Base-by-base conservation (phyloP, 2,888 invertebrate genomes). In the Drosophila maculinotata region DNA sequence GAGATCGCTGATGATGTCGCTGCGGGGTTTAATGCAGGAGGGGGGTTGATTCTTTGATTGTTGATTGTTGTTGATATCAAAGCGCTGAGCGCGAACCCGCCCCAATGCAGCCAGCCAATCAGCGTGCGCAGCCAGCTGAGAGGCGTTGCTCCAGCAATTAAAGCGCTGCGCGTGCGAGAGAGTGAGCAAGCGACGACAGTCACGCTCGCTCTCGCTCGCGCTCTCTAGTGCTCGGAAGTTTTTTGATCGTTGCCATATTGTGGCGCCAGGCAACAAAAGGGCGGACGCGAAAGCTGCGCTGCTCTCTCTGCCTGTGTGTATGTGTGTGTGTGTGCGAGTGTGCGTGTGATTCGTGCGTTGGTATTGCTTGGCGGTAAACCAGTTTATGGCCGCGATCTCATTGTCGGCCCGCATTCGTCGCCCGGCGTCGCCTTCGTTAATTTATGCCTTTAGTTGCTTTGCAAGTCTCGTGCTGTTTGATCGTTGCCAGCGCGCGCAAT, bases 401-500 rank as follows among this genome's bases (percentile, higher is more conserved):
- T 75, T 88, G 79, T 70, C 69, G 70, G 76, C 41, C 41, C 70
- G 69, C 56, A 69, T 71, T 71, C 66, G 71, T 65, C 69, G 72
- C 65, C 77, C 81, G 79, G 63, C 67, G 67, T 72, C 77, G 87
- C 76, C 78, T 85, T 88, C 79, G 80, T 84, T 90, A 90, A 91
- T 91, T 90, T 89, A 90, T 90, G 89, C 87, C 87, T 89, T 89
- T 89, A 90, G 90, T 90, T 89, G 90, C 87, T 69, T 85, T 80
- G 84, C 88, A 87, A 88, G 85, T 89, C 85, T 89, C 88, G 90
- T 89, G 89, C 89, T 73, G 90, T 89, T 88, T 88, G 88, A 86
- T 88, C 79, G 79, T 69, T 76, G 72, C 57, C 48, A 71, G 88
- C 84, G 87, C 88, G 86, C 76, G 84, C 80, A 77, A 78, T 87